phyloP scores from a whole-genome alignment of 2,113 vertebrate genomes.

The Rutilus rutilus region DNA sequence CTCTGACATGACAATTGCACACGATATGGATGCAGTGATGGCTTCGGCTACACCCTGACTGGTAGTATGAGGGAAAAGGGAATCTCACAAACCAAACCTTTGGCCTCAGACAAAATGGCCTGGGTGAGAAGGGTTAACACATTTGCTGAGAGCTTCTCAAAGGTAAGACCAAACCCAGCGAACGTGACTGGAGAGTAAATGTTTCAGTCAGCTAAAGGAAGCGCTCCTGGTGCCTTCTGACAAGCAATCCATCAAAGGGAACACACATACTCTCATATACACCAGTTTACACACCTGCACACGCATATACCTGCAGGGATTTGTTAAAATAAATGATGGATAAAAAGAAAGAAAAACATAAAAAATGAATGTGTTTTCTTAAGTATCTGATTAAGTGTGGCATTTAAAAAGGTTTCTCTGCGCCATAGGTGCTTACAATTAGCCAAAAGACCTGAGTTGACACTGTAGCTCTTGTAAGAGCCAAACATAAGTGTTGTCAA shows the following conservation, averaged over 20 bases:
- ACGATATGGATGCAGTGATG: constrained; percentile 16
- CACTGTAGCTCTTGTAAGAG: neutral
- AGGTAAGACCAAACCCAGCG: constrained; percentile 59
- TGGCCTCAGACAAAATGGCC: constrained; percentile 61
- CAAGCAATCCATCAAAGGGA: constrained; percentile 77
- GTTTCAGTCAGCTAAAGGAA: constrained; percentile 69
- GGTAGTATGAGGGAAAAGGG: constrained; percentile 16
- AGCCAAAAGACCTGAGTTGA: constrained; percentile 70
- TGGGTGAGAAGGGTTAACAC: constrained; percentile 70
- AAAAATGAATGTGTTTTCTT: constrained; percentile 61
- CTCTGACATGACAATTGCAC: constrained; percentile 32
- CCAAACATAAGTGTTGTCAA: neutral
- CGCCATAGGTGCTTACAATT: constrained; percentile 72
- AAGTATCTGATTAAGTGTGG: constrained; percentile 71
- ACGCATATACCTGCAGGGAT: neutral
- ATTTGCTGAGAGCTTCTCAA: constrained; percentile 67
- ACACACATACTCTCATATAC: constrained; percentile 64
- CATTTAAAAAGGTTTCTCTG: constrained; percentile 69
- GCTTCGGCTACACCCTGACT: neutral
- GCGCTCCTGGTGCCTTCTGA: constrained; percentile 65
- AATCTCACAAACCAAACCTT: constrained; percentile 52
- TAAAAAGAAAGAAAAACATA: constrained; percentile 11
- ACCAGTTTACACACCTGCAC: neutral
- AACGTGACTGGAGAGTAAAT: constrained; percentile 78
- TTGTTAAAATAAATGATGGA: constrained; percentile 49